phyloP scores from a whole-genome alignment of 1,140 invertebrate genomes.

The Hylyphantes graminicola region DNA sequence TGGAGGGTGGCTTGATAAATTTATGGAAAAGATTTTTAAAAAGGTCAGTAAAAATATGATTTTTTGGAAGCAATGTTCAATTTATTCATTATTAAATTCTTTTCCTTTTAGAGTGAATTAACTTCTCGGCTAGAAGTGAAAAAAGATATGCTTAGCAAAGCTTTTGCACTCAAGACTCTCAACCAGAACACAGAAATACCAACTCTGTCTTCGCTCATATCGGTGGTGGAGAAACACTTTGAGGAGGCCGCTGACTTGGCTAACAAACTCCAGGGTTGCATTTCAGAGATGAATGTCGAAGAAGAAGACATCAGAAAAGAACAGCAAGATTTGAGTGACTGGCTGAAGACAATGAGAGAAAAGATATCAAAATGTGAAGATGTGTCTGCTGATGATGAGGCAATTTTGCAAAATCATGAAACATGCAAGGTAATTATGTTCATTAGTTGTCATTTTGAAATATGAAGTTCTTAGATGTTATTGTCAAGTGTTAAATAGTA shows the following conservation, averaged over 20 bases:
- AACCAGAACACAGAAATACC: constrained; percentile 79
- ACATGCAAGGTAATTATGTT: constrained; percentile 69
- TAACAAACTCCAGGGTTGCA: constrained; percentile 78
- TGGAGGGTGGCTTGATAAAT: too few species aligned
- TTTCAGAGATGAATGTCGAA: constrained; percentile 77
- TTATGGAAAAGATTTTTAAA: too few species aligned
- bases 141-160: constrained; percentile 81
- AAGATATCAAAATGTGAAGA: constrained; percentile 91
- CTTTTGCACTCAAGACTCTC: constrained; percentile 81
- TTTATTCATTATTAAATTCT: not conserved
- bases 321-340: constrained; percentile 72
- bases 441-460: not conserved
- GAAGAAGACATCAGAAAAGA: constrained; percentile 80
- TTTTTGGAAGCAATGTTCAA: too few species aligned
- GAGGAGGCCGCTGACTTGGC: constrained; percentile 79
- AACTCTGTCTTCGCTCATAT: constrained; percentile 76
- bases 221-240: constrained; percentile 82
- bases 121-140: constrained; percentile 80
- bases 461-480: not conserved
- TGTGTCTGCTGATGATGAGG: constrained; percentile 85
- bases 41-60: too few species aligned
- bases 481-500: not conserved
- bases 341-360: constrained; percentile 72
- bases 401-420: constrained; percentile 82
- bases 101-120: constrained; percentile 76